These are phyloP conservation scores for Ploceus nigricollis DNA, from an alignment of 2,113 vertebrate species.

Conservation along the genomic window DNA sequence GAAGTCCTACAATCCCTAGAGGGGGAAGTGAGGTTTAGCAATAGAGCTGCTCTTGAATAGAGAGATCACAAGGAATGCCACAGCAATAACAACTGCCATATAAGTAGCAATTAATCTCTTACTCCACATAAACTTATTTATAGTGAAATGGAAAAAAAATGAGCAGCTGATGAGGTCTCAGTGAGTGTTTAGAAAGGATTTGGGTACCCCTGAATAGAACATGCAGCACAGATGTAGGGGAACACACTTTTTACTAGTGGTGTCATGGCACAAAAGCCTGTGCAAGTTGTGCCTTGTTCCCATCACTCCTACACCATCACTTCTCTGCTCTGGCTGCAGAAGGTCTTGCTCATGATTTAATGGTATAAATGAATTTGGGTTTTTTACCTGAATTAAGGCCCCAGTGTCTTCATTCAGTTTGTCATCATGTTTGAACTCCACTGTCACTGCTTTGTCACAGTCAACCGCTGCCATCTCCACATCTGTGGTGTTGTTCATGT, in stretches of 20 bases:
- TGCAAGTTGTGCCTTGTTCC: neutral
- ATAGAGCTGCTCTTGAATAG: neutral
- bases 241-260: neutral
- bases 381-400: slow-evolving; percentile 81
- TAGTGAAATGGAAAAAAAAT: neutral
- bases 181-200: neutral
- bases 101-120: neutral
- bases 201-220: neutral
- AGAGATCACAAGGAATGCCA: neutral
- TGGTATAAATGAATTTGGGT: neutral
- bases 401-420: slow-evolving; percentile 85
- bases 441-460: slow-evolving; percentile 88
- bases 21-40: neutral
- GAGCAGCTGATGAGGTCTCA: neutral
- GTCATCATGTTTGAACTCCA: slow-evolving; percentile 96
- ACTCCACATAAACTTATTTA: neutral
- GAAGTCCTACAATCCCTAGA: rapidly evolving
- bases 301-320: too few relatives aligned
- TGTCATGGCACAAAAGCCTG: neutral
- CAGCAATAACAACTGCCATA: neutral
- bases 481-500: slow-evolving; percentile 95
- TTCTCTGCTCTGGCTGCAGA: neutral
- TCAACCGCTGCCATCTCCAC: slow-evolving; percentile 93
- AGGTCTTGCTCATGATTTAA: neutral
- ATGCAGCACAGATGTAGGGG: neutral